These are phyloP conservation scores for Ficedula albicollis DNA, from an alignment of 2,797 vertebrate species.

Conservation along the genomic window DNA sequence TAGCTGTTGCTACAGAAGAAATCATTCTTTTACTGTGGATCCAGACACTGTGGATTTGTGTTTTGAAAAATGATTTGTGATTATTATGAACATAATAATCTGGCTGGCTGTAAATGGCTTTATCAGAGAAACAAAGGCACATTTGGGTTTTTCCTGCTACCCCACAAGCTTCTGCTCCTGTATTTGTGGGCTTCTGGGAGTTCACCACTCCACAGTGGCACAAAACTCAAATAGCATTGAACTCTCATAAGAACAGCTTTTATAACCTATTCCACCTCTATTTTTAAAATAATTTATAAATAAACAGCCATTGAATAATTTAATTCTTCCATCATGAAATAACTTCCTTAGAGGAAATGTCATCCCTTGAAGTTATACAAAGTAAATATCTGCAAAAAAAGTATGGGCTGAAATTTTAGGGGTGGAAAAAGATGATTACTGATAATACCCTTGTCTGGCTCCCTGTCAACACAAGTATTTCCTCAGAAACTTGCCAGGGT, in stretches of 20 bases:
- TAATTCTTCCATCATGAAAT: not conserved
- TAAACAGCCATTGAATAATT: not conserved
- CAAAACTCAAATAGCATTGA: not conserved
- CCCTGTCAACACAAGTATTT: not conserved
- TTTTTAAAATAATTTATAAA: not conserved
- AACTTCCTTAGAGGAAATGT: not conserved
- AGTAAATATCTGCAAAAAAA: not conserved
- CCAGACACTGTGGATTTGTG: not conserved
- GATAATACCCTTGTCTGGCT: not conserved
- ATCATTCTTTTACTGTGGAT: not conserved
- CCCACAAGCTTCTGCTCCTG: accelerated
- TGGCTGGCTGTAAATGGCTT: not conserved
- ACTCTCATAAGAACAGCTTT: not conserved
- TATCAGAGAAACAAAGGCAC: not conserved
- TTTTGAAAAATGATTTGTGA: not conserved
- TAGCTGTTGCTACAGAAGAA: not conserved
- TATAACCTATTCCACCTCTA: not conserved
- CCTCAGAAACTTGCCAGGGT: not conserved
- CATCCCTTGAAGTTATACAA: not conserved
- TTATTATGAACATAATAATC: not conserved
- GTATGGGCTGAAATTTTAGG: not conserved
- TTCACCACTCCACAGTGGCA: not conserved
- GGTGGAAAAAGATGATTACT: not conserved
- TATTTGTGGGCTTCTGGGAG: not conserved
- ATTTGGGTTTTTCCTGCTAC: not conserved